Evolutionary conservation across 2,888 invertebrate genomes (phyloP), one percentile per base, ranked within the genome.

Genomic region (Habroteleia sp.): DNA sequence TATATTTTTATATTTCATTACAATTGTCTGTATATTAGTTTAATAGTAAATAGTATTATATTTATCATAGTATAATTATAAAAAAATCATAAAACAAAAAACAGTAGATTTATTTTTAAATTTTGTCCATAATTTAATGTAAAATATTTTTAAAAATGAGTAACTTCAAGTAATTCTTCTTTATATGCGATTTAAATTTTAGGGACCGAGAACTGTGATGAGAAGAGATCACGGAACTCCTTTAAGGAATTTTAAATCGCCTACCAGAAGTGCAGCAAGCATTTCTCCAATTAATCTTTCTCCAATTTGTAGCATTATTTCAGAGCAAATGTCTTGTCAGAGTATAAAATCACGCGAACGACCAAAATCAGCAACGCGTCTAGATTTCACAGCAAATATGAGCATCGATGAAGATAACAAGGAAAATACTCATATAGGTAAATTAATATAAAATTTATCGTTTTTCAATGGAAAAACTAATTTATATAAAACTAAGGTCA

Each of bases 281-380:
- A 69, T 84, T 39, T 85, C 88, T 0, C 81, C 85, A 2, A 82
- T 81, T 0, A 80, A 83, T 33, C 80, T 88, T 66, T 88, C 88
- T 6, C 87, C 88, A 0, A 88, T 87, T 17, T 58, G 68, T 39
- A 81, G 76, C 10, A 66, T 58, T 31, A 46, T 60, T 1, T 20
- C 37, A 1, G 77, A 77, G 4, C 50, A 80, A 7, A 83, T 83
- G 82, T 85, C 84, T 0, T 81, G 71, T 29, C 82, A 87, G 56
- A 86, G 82, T 77, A 52, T 80, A 2, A 78, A 72, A 72, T 79
- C 78, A 52, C 81, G 80, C 7, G 80, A 78, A 0, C 54, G 54
- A 37, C 35, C 65, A 44, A 82, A 81, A 62, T 82, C 84, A 0
- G 81, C 73, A 1, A 74, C 80, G 7, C 79, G 79, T 48, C 54